These are phyloP conservation scores for Gobiocypris rarus DNA, from an alignment of 2,113 vertebrate species.

Conservation along the genomic window DNA sequence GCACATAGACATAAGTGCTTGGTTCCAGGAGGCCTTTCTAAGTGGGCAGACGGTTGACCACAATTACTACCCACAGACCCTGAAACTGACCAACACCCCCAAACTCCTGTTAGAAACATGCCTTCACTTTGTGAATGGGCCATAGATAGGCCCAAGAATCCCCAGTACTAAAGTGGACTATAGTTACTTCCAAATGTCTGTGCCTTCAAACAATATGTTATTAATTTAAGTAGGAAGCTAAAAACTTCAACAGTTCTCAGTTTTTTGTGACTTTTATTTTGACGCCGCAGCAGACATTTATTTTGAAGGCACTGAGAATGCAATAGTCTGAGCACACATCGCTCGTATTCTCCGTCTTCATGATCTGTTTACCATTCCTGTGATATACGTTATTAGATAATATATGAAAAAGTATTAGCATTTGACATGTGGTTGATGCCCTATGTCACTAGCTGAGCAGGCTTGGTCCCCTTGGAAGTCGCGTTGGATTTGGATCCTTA, in stretches of 20 bases:
- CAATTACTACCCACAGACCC: conserved; percentile 47
- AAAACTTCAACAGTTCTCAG: neutral
- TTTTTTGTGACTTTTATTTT: too few relatives aligned
- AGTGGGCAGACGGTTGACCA: conserved; percentile 28
- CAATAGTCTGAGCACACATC: too few relatives aligned
- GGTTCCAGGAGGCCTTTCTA: conserved; percentile 15
- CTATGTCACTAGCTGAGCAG: too few relatives aligned
- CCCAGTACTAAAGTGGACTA: neutral
- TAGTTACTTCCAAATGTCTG: neutral
- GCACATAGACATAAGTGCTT: conserved; percentile 32
- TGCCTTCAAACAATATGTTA: neutral
- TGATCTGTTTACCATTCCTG: too few relatives aligned
- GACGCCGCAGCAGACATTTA: too few relatives aligned
- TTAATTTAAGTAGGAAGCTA: neutral
- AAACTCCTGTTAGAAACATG: conserved; percentile 22
- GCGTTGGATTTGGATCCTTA: too few relatives aligned
- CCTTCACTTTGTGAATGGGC: neutral
- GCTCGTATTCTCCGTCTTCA: too few relatives aligned
- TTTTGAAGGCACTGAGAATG: too few relatives aligned
- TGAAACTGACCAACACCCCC: conserved; percentile 38
- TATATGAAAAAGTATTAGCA: too few relatives aligned
- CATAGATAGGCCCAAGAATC: neutral
- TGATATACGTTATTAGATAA: too few relatives aligned
- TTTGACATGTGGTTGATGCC: too few relatives aligned
- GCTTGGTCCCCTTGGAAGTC: too few relatives aligned